Evolutionary conservation across 1,140 invertebrate species (phyloP), one percentile per base, ranked within the genome.

Genomic region (Megalopta genalis): DNA sequence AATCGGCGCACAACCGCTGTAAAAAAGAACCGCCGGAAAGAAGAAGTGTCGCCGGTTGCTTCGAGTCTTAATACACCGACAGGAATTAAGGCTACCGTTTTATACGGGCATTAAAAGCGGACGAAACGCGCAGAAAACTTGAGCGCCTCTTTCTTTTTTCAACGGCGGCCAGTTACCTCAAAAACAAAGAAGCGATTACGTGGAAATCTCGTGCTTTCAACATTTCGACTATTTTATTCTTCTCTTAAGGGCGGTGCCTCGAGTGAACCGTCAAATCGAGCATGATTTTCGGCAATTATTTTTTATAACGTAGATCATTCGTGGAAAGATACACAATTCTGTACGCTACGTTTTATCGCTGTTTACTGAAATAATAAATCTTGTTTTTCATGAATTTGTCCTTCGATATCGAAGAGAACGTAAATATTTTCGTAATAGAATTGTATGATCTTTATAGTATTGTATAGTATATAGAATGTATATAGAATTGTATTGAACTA

Each of bases 31-130:
- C 25, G 25, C 25, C 60, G 60, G 54, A n/a, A n/a, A 27, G 25
- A 62, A 62, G 60, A 62, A 62, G 25, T 62, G 60, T 62, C 60
- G 60, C 60, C 14, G 60, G 60, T 62, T 62, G 25, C 60, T 62
- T 27, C 25, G 60, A 18, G 60, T 62, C 60, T 62, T 62, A 62
- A 62, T 32, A 62, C 60, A 62, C 60, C 12, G 60, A 14, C 25
- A 62, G 60, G 60, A 62, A 62, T 62, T 62, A 62, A 62, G 60
- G 25, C 60, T 14, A 32, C 14, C 25, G 25, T 32, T 32, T 32
- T 32, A 32, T 32, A 62, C 60, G 60, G 25, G 23, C 60, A 62
- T 62, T 62, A 62, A n/a, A n/a, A 16, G 10, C 57, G n/a, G 10
- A 23, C n/a, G 57, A 25, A 59, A 59, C 57, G 60, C 25, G 60